Percentiles rank a stretch among this genome's conserved stretches.
These are phyloP conservation scores for Diaperis boleti DNA, from an alignment of 2,888 invertebrate genomes.

Conservation along the genomic window DNA sequence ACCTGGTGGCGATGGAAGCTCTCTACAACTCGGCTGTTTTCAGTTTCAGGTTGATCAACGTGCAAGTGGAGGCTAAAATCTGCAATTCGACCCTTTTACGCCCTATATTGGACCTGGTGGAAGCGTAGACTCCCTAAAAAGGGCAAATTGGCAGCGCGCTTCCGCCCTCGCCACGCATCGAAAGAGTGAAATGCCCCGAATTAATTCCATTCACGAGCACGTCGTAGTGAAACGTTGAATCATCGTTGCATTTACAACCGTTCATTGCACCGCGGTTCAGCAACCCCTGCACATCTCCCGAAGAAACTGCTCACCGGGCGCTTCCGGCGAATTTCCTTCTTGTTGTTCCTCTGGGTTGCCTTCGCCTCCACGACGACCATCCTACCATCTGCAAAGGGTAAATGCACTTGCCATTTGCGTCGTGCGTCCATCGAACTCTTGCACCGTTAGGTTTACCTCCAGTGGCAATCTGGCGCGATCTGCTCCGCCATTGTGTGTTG, in stretches of 20 bases:
- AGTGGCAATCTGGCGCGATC: conserved; percentile 48
- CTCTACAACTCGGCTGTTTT: too few relatives aligned
- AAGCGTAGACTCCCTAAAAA: too few relatives aligned
- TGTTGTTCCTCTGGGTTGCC: neutral
- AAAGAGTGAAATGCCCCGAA: neutral
- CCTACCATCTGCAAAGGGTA: conserved; percentile 46
- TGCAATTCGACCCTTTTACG: too few relatives aligned
- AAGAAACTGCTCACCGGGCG: neutral
- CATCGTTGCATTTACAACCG: conserved; percentile 6
- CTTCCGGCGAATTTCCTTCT: neutral
- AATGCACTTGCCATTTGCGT: conserved; percentile 51
- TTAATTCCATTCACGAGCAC: conserved; percentile 7
- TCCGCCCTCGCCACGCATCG: neutral
- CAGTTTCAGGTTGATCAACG: too few relatives aligned
- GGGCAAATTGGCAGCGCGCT: too few relatives aligned
- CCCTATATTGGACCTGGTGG: too few relatives aligned
- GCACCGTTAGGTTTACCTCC: conserved; percentile 56
- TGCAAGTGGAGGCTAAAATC: too few relatives aligned
- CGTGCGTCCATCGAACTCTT: conserved; percentile 51
- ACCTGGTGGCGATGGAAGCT: too few relatives aligned
- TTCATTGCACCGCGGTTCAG: conserved; percentile 27
- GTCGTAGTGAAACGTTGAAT: conserved; percentile 5
- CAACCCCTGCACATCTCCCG: conserved; percentile 10
- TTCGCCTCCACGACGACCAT: conserved; percentile 7
- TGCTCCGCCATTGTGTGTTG: conserved; percentile 46